A percentile compares a stretch with the other conserved stretches of the same genome.
These are phyloP conservation scores for Karalla daura DNA, from an alignment of 2,797 vertebrate species.

Conservation along the genomic window DNA sequence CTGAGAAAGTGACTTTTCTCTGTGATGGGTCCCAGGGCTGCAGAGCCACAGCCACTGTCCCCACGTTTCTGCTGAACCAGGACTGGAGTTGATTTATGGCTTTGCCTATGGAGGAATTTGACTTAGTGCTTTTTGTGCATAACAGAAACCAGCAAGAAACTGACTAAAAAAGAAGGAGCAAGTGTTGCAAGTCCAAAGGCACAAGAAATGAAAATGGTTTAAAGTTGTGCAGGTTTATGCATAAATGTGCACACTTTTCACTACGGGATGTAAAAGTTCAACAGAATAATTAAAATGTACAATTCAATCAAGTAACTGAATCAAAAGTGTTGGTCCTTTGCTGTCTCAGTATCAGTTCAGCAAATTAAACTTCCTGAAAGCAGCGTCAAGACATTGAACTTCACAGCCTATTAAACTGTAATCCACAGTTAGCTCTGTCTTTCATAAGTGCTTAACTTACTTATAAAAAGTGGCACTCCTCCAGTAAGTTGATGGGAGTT, in stretches of 20 bases:
- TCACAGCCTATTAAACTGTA: not conserved
- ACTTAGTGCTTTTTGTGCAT: no score
- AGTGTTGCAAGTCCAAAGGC: not conserved
- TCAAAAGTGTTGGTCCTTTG: not conserved
- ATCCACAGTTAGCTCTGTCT: not conserved
- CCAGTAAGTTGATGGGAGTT: conserved; percentile 7
- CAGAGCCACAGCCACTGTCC: not conserved
- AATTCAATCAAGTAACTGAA: no score
- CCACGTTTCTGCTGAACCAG: conserved; percentile 5
- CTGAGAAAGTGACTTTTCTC: not conserved
- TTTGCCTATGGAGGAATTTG: no score
- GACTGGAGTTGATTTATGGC: no score
- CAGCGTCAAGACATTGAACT: not conserved
- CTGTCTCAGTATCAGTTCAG: not conserved
- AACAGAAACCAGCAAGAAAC: no score
- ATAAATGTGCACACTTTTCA: no score
- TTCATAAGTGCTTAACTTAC: not conserved
- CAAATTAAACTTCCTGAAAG: not conserved
- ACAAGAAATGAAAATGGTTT: not conserved
- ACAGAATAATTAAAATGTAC: no score
- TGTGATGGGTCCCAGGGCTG: not conserved
- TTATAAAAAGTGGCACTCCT: not conserved
- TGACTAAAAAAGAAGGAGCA: no score
- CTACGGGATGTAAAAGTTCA: no score
- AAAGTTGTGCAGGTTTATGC: no score